Evolutionary conservation across 1,140 invertebrate genomes (phyloP).

Genomic region (Papilio helenus): DNA sequence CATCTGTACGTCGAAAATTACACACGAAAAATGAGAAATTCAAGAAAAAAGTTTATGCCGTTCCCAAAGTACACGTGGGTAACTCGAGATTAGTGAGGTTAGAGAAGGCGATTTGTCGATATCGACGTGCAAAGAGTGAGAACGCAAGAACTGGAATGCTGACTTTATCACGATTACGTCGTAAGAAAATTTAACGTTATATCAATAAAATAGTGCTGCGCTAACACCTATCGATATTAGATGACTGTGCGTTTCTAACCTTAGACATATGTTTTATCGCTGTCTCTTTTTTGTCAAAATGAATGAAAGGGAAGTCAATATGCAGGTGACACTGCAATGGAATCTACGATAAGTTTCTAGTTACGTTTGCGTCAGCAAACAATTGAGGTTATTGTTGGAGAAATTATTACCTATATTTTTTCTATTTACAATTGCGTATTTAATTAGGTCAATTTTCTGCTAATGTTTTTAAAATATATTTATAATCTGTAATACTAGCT

Average conservation of each 20-base stretch:
- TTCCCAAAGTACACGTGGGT: constrained; percentile 44
- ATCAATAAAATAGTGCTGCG: constrained; percentile 53
- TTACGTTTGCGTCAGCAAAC: neutral
- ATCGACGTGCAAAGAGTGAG: constrained; percentile 53
- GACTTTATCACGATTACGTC: constrained; percentile 54
- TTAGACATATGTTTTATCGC: neutral
- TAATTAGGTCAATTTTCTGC: neutral
- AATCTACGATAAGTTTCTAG: neutral
- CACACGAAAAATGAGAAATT: neutral
- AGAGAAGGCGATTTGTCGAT: constrained; percentile 48
- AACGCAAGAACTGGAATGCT: constrained; percentile 54
- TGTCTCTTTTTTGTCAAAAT: too few relatives aligned
- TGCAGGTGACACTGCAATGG: neutral
- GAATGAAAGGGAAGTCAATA: neutral
- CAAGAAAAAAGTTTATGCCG: constrained; percentile 36
- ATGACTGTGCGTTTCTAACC: constrained; percentile 33
- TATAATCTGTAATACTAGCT: too few relatives aligned
- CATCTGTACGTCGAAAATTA: neutral
- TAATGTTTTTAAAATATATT: too few relatives aligned
- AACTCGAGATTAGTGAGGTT: constrained; percentile 51
- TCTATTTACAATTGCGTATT: neutral
- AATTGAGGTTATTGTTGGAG: neutral
- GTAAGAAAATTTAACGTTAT: constrained; percentile 52
- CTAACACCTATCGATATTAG: constrained; percentile 47
- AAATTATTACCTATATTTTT: neutral